Base-by-base conservation (phyloP, 1,140 invertebrate genomes). In the Cyclargus thomasi region DNA sequence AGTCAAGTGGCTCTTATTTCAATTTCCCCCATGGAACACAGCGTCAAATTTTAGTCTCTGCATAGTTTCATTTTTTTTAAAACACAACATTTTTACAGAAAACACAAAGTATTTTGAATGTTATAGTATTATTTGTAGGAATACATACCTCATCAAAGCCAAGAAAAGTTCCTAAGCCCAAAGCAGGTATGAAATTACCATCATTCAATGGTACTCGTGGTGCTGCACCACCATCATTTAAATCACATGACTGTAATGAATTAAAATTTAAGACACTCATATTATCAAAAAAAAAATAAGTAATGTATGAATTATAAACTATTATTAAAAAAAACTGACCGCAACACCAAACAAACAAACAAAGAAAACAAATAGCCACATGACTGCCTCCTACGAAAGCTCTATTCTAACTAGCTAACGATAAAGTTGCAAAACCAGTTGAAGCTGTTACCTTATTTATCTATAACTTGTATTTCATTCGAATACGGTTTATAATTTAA, bases 141-240 rank as follows among this genome's bases (percentile, higher is more conserved):
- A 53, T 35, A 72, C 29, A 72, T 75, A 86, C 83, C 75, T 86
- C 78, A 39, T 83, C 81, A 63, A 84, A 83, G 29, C 83, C 83
- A 4, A 84, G 53, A 55, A 86, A 86, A 0, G 81, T 86, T 0
- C 82, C 83, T 21, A 84, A 70, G 22, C 83, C 83, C 0, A 86
- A 7, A 5, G 70, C 67, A 8, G 81, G 82, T 63, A 86, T 84
- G 5, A 70, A 53, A 65, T 79, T 75, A 0, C 82, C 82, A 74
- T 86, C 81, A 53, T 83, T 83, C 16, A 86, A 23, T 0, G 63
- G 64, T 6, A 83, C 63, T 39, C 80, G 74, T 1, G 74, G 76
- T 0, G 81, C 80, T 47, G 3, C 14, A 47, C 83, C 83, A 18
- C 78, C 79, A 68, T 82, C 78, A 36, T 65, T 64, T 6, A 63